Evolutionary conservation across 2,888 invertebrate species (phyloP).

Genomic region (Ophion costatus): DNA sequence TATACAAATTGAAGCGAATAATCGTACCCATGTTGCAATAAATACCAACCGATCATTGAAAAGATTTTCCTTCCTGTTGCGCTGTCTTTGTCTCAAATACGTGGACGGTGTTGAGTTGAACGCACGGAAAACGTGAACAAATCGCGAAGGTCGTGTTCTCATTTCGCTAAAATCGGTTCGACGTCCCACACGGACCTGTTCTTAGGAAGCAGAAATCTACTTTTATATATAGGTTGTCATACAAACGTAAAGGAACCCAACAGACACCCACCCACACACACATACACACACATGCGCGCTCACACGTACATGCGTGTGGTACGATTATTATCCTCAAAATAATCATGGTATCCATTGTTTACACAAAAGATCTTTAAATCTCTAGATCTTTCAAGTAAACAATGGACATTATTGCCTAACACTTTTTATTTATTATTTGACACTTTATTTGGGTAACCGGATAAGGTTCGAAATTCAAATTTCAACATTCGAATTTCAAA

Average conservation of each 20-base stretch:
- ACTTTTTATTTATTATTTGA: too few relatives aligned
- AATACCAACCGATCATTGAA: background rate
- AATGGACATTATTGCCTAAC: too few relatives aligned
- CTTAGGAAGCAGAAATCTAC: slow-evolving; percentile 68
- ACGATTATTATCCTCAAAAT: too few relatives aligned
- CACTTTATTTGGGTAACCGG: too few relatives aligned
- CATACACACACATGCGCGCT: background rate
- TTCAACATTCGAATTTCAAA: too few relatives aligned
- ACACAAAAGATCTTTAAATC: too few relatives aligned
- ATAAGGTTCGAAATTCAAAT: too few relatives aligned
- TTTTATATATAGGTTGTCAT: slow-evolving; percentile 33
- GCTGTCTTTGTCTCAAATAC: background rate
- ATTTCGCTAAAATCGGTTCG: slow-evolving; percentile 72
- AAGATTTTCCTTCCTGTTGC: background rate
- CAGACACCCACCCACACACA: background rate
- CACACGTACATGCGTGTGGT: background rate
- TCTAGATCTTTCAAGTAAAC: too few relatives aligned
- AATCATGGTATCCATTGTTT: too few relatives aligned
- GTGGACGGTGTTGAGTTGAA: slow-evolving; percentile 27
- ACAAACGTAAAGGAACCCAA: too few relatives aligned
- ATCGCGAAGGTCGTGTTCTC: slow-evolving; percentile 72
- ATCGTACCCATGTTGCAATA: too few relatives aligned
- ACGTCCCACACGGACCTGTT: slow-evolving; percentile 69
- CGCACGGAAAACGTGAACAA: slow-evolving; percentile 54
- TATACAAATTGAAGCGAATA: too few relatives aligned